Evolutionary conservation across 2,113 vertebrate species (phyloP).

Genomic region (rabbit (Oryctolagus cuniculus)): DNA sequence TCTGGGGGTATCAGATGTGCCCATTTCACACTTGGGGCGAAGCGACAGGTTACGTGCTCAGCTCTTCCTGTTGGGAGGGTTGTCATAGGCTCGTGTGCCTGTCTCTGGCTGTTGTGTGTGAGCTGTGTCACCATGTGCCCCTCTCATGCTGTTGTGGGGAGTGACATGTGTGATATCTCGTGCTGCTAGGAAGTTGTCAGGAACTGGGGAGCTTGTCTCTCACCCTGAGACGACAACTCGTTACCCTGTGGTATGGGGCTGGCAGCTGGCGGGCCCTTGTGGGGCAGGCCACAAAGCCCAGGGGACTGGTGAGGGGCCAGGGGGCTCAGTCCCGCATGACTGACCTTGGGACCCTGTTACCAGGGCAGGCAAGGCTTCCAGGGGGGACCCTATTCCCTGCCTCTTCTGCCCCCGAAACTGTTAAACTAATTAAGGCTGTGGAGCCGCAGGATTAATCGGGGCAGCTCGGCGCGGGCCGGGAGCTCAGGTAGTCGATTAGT

Average conservation of each 20-base stretch:
- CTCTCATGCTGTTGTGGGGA: constrained; percentile 50
- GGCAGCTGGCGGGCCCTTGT: not conserved
- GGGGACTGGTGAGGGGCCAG: not conserved
- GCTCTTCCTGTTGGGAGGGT: constrained; percentile 11
- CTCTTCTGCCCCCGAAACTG: constrained; percentile 82
- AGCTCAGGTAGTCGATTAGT: constrained; percentile 86
- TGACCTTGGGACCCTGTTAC: constrained; percentile 47
- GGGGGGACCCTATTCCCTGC: constrained; percentile 67
- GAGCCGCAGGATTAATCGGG: constrained; percentile 85
- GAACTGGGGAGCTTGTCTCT: constrained; percentile 62
- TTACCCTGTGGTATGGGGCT: not conserved
- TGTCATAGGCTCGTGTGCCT: not conserved
- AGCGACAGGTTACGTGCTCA: constrained; percentile 56
- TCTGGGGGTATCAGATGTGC: not conserved
- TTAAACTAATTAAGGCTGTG: constrained; percentile 85
- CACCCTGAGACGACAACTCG: constrained; percentile 44
- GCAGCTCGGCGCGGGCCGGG: constrained; percentile 75
- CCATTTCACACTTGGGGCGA: not conserved
- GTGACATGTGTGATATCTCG: constrained; percentile 66
- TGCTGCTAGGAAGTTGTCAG: constrained; percentile 66
- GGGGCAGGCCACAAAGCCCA: not conserved
- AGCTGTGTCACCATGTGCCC: constrained; percentile 58
- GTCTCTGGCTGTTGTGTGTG: constrained; percentile 51
- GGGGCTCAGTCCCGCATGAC: not conserved
- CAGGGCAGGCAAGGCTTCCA: not conserved